Evolutionary conservation across 2,888 invertebrate species (phyloP).

Genomic region (Dasysyrphus albostriatus): DNA sequence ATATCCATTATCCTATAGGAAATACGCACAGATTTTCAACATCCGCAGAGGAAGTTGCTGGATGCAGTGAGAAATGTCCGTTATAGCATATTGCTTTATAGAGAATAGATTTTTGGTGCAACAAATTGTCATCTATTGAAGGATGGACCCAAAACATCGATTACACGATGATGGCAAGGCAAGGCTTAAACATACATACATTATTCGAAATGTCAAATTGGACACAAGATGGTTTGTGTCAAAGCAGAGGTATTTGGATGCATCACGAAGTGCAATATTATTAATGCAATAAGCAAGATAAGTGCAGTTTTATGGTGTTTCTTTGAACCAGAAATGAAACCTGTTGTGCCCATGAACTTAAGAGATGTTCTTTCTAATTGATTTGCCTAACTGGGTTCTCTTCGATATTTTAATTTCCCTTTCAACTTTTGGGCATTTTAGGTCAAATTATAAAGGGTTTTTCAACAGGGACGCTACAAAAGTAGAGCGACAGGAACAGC

Average conservation of each 20-base stretch:
- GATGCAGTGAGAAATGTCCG: neutral
- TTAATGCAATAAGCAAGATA: too few relatives aligned
- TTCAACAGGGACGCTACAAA: too few relatives aligned
- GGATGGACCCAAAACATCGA: neutral
- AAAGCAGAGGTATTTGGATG: neutral
- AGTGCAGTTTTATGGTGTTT: too few relatives aligned
- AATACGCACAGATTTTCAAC: neutral
- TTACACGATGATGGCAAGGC: neutral
- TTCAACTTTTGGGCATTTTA: too few relatives aligned
- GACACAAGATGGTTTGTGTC: neutral
- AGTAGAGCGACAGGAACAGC: too few relatives aligned
- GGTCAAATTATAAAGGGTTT: too few relatives aligned
- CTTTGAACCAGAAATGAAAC: too few relatives aligned
- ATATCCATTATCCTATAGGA: conserved; percentile 1
- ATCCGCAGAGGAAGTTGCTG: neutral
- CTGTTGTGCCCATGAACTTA: too few relatives aligned
- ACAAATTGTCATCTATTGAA: neutral
- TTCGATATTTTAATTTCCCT: too few relatives aligned
- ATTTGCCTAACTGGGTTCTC: too few relatives aligned
- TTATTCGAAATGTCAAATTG: neutral
- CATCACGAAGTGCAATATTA: neutral
- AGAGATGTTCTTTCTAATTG: too few relatives aligned
- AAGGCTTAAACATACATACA: neutral
- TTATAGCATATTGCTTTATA: neutral
- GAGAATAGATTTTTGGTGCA: neutral